phyloP scores from a whole-genome alignment of 2,113 vertebrate genomes.

The Syngnathus scovelli region DNA sequence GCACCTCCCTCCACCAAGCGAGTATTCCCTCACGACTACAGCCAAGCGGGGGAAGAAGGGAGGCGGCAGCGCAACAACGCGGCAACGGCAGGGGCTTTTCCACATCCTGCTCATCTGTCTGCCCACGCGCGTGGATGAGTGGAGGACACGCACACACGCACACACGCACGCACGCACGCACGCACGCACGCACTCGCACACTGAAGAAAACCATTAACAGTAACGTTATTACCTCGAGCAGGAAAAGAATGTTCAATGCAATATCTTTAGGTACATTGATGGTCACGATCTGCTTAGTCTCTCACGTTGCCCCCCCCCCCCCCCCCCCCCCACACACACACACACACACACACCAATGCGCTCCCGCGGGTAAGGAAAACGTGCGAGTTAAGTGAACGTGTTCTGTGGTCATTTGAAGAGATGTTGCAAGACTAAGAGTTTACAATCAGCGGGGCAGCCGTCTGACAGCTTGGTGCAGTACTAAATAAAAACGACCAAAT shows the following conservation, averaged over 20 bases:
- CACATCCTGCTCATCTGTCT: constrained; percentile 42
- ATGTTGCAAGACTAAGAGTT: constrained; percentile 36
- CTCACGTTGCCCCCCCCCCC: too few relatives aligned
- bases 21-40: constrained; percentile 69
- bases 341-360: not conserved
- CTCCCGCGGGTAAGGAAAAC: not conserved
- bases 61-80: constrained; percentile 17
- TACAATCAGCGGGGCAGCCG: constrained; percentile 29
- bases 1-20: constrained; percentile 33
- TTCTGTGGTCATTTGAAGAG: not conserved
- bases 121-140: constrained; percentile 64
- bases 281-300: constrained; percentile 10
- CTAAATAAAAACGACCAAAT: constrained; percentile 1
- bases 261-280: constrained; percentile 3
- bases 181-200: constrained; percentile 27
- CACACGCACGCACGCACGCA: constrained; percentile 40
- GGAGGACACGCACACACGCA: constrained; percentile 29
- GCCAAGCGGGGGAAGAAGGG: constrained; percentile 19
- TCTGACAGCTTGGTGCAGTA: constrained; percentile 35
- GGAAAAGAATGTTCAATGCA: constrained; percentile 7
- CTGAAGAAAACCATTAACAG: constrained; percentile 22
- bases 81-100: constrained; percentile 62
- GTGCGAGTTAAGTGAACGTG: too few relatives aligned
- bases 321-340: not conserved
- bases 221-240: not conserved